Conservation (phyloP, 2,113 vertebrate genomes). For the Oncorhynchus tshawytscha region DNA sequence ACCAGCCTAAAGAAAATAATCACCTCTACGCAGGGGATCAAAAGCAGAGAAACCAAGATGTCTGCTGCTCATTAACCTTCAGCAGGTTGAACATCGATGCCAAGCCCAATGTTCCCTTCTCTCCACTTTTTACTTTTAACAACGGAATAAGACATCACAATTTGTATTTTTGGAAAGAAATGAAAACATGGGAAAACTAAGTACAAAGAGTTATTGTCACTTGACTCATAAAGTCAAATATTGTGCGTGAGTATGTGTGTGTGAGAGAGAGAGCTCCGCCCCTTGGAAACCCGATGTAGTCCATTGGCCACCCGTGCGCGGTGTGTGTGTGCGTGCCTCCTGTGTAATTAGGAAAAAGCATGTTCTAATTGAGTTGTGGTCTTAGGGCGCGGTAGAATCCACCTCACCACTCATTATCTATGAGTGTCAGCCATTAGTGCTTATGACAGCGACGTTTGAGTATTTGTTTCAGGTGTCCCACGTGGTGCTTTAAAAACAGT, state of each 20-base stretch:
- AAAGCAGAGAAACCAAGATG: constrained; percentile 57
- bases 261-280: not conserved
- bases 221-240: not conserved
- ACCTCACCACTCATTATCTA: constrained; percentile 22
- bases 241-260: not conserved
- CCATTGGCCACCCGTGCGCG: not conserved
- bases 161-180: not conserved
- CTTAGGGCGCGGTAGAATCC: constrained; percentile 5
- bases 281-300: not conserved
- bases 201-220: not conserved
- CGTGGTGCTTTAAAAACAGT: constrained; percentile 8
- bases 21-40: constrained; percentile 49
- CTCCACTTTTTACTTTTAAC: not conserved
- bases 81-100: constrained; percentile 49
- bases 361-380: constrained; percentile 22
- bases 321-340: constrained; percentile 2
- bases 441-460: constrained; percentile 20
- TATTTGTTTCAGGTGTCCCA: constrained; percentile 23
- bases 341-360: constrained; percentile 27
- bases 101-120: constrained; percentile 18
- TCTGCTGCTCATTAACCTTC: constrained; percentile 61
- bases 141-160: not conserved
- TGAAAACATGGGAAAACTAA: not conserved
- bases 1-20: constrained; percentile 65
- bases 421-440: constrained; percentile 22